These are phyloP conservation scores for Bryconaethiops microstoma DNA, from an alignment of 2,797 vertebrate genomes.

Conservation along the genomic window DNA sequence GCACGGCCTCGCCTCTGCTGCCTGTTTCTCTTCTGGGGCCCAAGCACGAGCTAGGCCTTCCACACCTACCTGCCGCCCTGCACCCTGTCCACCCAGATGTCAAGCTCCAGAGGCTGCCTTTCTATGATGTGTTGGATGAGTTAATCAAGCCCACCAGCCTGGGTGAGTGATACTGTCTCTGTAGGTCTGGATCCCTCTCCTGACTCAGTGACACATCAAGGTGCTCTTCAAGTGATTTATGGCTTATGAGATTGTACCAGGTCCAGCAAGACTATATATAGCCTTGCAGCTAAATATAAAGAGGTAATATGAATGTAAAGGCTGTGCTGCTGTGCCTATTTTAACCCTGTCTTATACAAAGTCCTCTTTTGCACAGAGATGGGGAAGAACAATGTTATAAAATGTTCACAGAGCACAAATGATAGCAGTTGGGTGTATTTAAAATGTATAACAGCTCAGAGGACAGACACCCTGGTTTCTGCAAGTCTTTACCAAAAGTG, in stretches of 20 bases:
- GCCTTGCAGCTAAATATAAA: constrained; percentile 61
- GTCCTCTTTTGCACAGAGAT: neutral
- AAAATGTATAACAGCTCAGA: neutral
- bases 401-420: neutral
- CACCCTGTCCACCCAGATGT: constrained; percentile 98
- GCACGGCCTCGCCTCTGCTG: constrained; percentile 90
- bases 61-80: constrained; percentile 92
- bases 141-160: constrained; percentile 98
- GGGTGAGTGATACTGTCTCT: constrained; percentile 78
- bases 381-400: neutral
- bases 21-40: constrained; percentile 95
- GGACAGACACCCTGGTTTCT: neutral
- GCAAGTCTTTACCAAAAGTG: neutral
- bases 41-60: constrained; percentile 96
- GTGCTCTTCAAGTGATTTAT: constrained; percentile 52
- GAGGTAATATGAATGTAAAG: constrained; percentile 36
- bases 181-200: neutral
- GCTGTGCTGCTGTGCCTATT: constrained; percentile 1
- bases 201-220: constrained; percentile 22
- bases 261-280: constrained; percentile 68
- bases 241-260: constrained; percentile 44
- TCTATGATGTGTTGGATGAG: constrained; percentile 96
- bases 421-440: neutral
- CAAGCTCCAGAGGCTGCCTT: constrained; percentile 97
- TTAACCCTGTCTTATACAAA: neutral